phyloP scores from a whole-genome alignment of 53 echinoderm and acorn worm species.

The Henricia sp. region DNA sequence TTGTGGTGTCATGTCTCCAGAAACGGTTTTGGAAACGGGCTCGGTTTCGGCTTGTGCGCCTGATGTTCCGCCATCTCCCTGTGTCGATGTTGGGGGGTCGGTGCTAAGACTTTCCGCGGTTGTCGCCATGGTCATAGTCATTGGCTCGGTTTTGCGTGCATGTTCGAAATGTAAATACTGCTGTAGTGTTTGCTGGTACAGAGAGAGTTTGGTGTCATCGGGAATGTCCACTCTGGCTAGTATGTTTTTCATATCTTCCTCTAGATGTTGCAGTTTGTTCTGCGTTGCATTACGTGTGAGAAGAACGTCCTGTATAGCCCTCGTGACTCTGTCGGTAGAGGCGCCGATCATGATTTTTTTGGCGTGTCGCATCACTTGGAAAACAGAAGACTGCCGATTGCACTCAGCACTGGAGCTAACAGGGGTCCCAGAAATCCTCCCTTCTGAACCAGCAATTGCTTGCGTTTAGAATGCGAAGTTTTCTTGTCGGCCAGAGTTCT shows the following conservation, averaged over 20 bases:
- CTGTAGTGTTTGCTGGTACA: slow-evolving; percentile 20
- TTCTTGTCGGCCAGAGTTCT: slow-evolving; percentile 20
- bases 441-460: slow-evolving; percentile 17
- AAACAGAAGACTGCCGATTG: slow-evolving; percentile 18
- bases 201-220: background rate
- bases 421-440: slow-evolving; percentile 50
- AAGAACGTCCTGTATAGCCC: slow-evolving; percentile 10
- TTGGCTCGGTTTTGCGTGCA: slow-evolving; percentile 5
- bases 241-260: slow-evolving; percentile 17
- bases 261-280: slow-evolving; percentile 10
- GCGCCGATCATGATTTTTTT: slow-evolving; percentile 28
- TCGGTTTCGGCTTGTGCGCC: too few species aligned
- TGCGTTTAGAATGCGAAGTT: slow-evolving; percentile 21
- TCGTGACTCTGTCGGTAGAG: background rate
- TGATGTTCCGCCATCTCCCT: too few species aligned
- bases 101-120: background rate
- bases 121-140: slow-evolving; percentile 2
- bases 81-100: background rate
- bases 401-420: slow-evolving; percentile 11
- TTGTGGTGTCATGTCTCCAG: background rate
- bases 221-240: background rate
- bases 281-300: background rate
- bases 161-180: slow-evolving; percentile 5
- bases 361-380: slow-evolving; percentile 24
- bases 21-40: background rate